Evolutionary conservation across 2,113 vertebrate species (phyloP), one percentile per base, ranked within the genome.

Genomic region (Aegithalos caudatus): DNA sequence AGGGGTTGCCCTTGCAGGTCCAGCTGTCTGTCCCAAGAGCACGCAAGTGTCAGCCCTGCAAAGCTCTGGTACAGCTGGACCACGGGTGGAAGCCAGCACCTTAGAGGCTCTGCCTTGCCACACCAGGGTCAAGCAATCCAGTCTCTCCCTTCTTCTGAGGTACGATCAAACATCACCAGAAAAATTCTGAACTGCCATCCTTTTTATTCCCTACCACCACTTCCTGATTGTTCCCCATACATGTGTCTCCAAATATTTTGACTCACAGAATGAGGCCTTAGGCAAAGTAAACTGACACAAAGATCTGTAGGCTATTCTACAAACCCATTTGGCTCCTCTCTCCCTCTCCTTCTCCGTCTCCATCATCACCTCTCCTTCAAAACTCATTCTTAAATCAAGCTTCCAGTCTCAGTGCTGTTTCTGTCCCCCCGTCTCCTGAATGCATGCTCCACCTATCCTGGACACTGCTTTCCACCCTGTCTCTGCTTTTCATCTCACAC

Each of bases 241-340:
- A 12, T 1, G 9, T 20, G 2, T 47, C 14, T 58, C 62, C 25
- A 71, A 50, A 37, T 37, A 74, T 45, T 74, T 50, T 74, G 54
- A 38, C 20, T 14, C 16, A 14, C 4, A 48, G 50, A 15, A 83
- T 11, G 12, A 44, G 14, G 6, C 3, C 11, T 53, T 31, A 44
- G 66, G 40, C 27, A 70, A 71, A 17, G 4, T 8, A 74, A 93
- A 69, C 6, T 1, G 4, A 10, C 47, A 51, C 51, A 85, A 35
- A 82, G 8, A 7, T 24, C 20, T 79, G 42, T 23, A 81, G 20
- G 23, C 23, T 50, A 12, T 45, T 31, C 42, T 82, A 25, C 7
- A 35, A 33, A 25, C 1, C 8, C 6, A 9, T n/a, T 7, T 0
- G 0, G 2, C 23, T 8, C 12, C 27, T 77, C 27, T 86, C 3